Conservation (phyloP, 2,888 invertebrate genomes). For the Plagodis dolabraria region DNA sequence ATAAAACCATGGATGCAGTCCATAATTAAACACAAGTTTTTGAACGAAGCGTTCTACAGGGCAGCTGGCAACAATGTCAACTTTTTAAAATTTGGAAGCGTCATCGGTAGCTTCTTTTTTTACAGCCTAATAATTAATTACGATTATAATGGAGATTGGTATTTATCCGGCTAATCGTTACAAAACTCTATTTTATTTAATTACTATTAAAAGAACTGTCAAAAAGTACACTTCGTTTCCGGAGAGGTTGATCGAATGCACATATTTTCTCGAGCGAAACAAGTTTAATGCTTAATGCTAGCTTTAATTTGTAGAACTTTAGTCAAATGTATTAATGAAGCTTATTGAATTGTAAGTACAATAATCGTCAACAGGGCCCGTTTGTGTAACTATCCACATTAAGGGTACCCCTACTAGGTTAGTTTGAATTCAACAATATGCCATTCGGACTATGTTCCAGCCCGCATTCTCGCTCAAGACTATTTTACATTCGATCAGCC, state of each 20-base stretch:
- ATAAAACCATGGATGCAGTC: constrained; percentile 41
- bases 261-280: neutral
- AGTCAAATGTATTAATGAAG: no score
- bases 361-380: no score
- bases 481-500: constrained; percentile 20
- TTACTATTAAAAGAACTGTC: constrained; percentile 33
- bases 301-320: no score
- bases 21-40: constrained; percentile 34
- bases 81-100: constrained; percentile 17
- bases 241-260: constrained; percentile 23
- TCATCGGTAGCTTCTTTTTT: constrained; percentile 19
- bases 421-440: neutral
- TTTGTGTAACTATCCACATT: no score
- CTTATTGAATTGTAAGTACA: no score
- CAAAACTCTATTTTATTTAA: constrained; percentile 35
- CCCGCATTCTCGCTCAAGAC: no score
- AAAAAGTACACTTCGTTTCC: constrained; percentile 32
- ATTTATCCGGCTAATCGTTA: constrained; percentile 31
- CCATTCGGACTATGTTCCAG: no score
- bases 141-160: constrained; percentile 26
- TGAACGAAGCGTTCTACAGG: constrained; percentile 34
- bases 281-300: neutral
- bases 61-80: constrained; percentile 26
- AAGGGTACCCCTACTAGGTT: neutral
- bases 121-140: constrained; percentile 27